A percentile compares a stretch with the other conserved stretches of the same genome.
Evolutionary conservation across 1,140 invertebrate genomes (phyloP).

Genomic region (Hesperophylax magnus): DNA sequence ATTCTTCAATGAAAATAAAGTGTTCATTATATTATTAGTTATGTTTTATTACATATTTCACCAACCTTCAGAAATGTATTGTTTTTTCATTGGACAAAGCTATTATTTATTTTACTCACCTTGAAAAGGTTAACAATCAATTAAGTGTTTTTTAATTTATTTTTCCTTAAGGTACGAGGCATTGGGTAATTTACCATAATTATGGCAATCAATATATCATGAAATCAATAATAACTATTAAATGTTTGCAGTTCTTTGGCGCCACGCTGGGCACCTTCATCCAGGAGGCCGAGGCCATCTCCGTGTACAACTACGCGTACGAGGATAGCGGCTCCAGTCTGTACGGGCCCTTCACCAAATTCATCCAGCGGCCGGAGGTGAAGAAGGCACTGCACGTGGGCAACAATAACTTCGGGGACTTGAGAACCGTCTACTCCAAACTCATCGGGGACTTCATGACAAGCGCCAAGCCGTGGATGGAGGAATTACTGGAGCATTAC

Average conservation of each 20-base stretch:
- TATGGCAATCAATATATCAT: background rate
- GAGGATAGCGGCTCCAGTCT: constrained; percentile 67
- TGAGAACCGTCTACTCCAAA: constrained; percentile 74
- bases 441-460: constrained; percentile 84
- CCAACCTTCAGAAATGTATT: too few species aligned
- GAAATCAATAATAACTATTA: background rate
- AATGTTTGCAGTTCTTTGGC: constrained; percentile 64
- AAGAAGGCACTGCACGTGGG: constrained; percentile 73
- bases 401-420: constrained; percentile 71
- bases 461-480: constrained; percentile 81
- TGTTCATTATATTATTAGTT: too few species aligned
- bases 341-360: constrained; percentile 68
- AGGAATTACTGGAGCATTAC: constrained; percentile 76
- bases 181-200: too few species aligned
- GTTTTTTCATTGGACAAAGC: too few species aligned
- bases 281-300: constrained; percentile 71
- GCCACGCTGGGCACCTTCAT: constrained; percentile 70
- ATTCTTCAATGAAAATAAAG: too few species aligned
- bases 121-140: too few species aligned
- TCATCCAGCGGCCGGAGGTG: constrained; percentile 74
- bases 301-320: constrained; percentile 79
- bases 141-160: too few species aligned
- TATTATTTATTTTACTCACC: too few species aligned
- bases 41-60: too few species aligned
- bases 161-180: too few species aligned